Evolutionary conservation across 2,113 vertebrate species (phyloP).

Genomic region (Chionis minor): DNA sequence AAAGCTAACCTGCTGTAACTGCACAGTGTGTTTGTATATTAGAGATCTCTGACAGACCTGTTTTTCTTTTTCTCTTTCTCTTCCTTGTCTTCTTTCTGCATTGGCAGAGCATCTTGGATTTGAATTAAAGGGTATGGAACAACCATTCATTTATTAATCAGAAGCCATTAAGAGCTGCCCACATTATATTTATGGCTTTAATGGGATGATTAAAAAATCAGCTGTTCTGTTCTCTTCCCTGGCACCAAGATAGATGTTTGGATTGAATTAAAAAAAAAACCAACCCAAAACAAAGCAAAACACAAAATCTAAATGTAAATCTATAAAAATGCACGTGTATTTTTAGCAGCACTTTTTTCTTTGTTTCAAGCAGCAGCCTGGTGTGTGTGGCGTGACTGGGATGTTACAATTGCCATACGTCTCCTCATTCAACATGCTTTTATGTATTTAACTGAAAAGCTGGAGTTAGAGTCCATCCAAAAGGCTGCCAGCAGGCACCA

Average conservation of each 20-base stretch:
- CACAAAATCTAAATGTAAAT: not conserved
- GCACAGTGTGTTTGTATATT: conserved; percentile 69
- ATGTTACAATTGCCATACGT: not conserved
- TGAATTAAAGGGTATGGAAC: conserved; percentile 99
- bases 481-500: not conserved
- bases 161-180: conserved; percentile 71
- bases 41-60: conserved; percentile 76
- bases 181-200: conserved; percentile 70
- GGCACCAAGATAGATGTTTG: conserved; percentile 32
- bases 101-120: conserved; percentile 99
- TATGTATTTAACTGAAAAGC: not conserved
- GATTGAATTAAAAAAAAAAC: not conserved
- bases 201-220: conserved; percentile 70
- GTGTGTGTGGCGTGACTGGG: not conserved
- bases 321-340: conserved; percentile 8
- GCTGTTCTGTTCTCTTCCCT: conserved; percentile 51
- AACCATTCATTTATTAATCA: conserved; percentile 84
- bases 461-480: not conserved
- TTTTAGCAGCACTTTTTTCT: conserved; percentile 68
- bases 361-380: conserved; percentile 5
- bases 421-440: conserved; percentile 9
- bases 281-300: not conserved
- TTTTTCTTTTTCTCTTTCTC: conserved; percentile 76
- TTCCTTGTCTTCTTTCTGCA: conserved; percentile 87
- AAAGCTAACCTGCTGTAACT: conserved; percentile 73